These are phyloP conservation scores for Discoglossus pictus DNA, from an alignment of 2,797 vertebrate genomes.

Conservation along the genomic window DNA sequence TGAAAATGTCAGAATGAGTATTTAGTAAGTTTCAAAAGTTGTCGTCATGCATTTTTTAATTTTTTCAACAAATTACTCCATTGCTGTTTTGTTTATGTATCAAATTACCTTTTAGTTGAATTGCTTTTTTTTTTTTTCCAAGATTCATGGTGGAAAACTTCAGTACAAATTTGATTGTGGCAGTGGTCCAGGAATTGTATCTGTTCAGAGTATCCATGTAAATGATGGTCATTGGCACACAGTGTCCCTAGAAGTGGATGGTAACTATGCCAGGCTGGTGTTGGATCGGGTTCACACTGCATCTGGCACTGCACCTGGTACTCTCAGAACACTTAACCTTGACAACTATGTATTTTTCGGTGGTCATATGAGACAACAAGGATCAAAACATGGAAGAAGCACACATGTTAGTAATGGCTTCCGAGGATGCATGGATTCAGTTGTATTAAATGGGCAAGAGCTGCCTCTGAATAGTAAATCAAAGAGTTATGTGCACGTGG, in stretches of 20 bases:
- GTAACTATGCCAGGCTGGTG: constrained; percentile 90
- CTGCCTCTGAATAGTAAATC: constrained; percentile 86
- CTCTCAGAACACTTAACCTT: constrained; percentile 91
- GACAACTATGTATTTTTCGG: constrained; percentile 91
- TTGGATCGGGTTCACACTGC: constrained; percentile 92
- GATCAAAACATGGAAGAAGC: constrained; percentile 76
- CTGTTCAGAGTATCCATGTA: constrained; percentile 91
- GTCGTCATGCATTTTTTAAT: neutral
- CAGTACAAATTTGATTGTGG: constrained; percentile 98
- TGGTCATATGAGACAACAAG: constrained; percentile 84
- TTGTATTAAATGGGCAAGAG: constrained; percentile 87
- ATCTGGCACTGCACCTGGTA: constrained; percentile 90
- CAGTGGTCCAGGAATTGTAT: constrained; percentile 92
- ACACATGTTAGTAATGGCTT: constrained; percentile 84
- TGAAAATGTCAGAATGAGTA: too few relatives aligned
- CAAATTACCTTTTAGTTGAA: neutral
- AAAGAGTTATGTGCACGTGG: constrained; percentile 78
- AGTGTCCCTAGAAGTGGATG: constrained; percentile 89
- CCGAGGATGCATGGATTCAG: constrained; percentile 89
- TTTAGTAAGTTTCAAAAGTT: neutral
- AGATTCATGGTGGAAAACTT: constrained; percentile 92
- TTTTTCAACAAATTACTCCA: neutral
- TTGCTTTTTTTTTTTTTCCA: constrained; percentile 31
- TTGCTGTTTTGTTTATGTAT: neutral
- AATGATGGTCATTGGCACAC: constrained; percentile 97